Evolutionary conservation across 2,888 invertebrate species (phyloP), one percentile per base, ranked within the genome.

Genomic region (Dynastes grantii): DNA sequence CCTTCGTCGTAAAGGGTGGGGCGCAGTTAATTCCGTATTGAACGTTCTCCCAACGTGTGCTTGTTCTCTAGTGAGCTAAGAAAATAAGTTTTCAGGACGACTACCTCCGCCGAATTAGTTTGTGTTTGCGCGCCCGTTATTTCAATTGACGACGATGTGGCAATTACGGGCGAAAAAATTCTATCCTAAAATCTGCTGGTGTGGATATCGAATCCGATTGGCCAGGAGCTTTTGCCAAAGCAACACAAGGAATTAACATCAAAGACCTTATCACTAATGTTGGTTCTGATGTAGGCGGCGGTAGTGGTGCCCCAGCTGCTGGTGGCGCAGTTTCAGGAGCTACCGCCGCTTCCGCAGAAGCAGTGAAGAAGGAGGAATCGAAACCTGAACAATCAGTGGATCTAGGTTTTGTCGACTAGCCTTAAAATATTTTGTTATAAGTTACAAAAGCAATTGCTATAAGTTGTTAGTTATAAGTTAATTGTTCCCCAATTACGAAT

Each of bases 161-260:
- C 98, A 86, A 96, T 99, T 86, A 99, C 98, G 83, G 96, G 96
- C 87, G 99, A 99, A 88, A 99, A 99, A 90, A 97, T 99, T 89
- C 98, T 83, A 96, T 99, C 88, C 90, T 99, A 87, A 99, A 98
- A 90, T 98, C 99, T 67, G 98, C 99, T 83, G 94, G 93, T 88
- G 98, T 99, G 80, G 96, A 96, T 82, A 95, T 99, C 58, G 99
- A 99, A 90, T 98, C 99, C 27, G 99, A 98, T 92, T 99, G 99
- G 99, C 98, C 99, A 63, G 97, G 98, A 85, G 93, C 99, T 78
- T 99, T 99, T 90, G 97, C 99, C 83, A 98, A 98, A 90, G 97
- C 98, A 58, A 90, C 99, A 83, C 98, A 98, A 89, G 97, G 97
- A 82, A 91, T 98, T 82, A 97, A 97, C 88, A 94, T 99, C 78